A percentile compares a stretch with the other conserved stretches of the same genome.
Conservation (phyloP, 2,888 invertebrate species). For the Dysmachus trigonus region DNA sequence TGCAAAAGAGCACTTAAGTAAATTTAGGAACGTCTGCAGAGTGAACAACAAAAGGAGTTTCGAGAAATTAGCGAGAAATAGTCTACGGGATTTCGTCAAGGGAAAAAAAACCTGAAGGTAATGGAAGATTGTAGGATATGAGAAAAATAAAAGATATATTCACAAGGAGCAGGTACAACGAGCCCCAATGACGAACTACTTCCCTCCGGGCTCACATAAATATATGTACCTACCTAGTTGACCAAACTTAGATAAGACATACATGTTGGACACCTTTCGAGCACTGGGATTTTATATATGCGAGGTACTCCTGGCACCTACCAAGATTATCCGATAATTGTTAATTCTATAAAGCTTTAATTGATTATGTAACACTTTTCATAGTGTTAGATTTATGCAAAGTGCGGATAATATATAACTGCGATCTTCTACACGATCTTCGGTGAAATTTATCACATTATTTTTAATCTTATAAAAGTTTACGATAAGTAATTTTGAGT, state of each 20-base stretch:
- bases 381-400: not conserved
- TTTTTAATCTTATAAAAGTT: not conserved
- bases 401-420: not conserved
- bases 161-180: not conserved
- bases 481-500: not conserved
- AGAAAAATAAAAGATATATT: not conserved
- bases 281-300: not conserved
- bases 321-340: not conserved
- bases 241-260: not conserved
- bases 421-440: too few species aligned
- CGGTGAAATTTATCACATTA: not conserved
- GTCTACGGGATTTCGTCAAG: not conserved
- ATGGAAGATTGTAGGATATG: constrained; percentile 15
- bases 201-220: not conserved
- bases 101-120: constrained; percentile 3
- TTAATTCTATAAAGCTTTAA: not conserved
- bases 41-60: constrained; percentile 25
- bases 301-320: too few species aligned
- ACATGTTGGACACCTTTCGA: not conserved
- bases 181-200: not conserved
- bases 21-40: constrained; percentile 14
- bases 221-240: not conserved
- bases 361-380: not conserved
- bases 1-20: constrained; percentile 35
- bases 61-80: constrained; percentile 30